Conservation (phyloP, 2,113 vertebrate species). For the Sialia sialis region DNA sequence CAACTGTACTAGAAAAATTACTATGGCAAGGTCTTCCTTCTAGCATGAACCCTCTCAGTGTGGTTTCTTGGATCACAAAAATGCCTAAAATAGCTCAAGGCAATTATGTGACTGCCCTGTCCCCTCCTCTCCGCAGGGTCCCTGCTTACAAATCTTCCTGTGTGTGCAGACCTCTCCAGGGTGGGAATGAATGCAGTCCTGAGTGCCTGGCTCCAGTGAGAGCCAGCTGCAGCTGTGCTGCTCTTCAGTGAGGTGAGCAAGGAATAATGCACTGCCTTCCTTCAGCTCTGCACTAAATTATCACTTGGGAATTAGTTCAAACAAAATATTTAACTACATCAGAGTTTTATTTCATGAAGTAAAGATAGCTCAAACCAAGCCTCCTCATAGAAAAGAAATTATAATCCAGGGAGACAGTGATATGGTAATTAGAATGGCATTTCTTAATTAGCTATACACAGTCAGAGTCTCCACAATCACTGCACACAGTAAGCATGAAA, state of each 20-base stretch:
- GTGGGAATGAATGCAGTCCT: accelerated
- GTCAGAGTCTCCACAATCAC: background rate
- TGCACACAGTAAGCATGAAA: background rate
- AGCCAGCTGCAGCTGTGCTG: background rate
- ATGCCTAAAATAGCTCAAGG: background rate
- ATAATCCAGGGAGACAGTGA: background rate
- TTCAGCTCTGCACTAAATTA: background rate
- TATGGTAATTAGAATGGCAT: background rate
- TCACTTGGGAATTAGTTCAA: background rate
- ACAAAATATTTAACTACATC: background rate
- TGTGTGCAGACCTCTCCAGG: background rate
- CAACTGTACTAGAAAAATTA: background rate
- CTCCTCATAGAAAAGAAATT: background rate
- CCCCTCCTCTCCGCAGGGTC: background rate
- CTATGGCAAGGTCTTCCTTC: background rate
- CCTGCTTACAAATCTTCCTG: background rate
- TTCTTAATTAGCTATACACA: background rate
- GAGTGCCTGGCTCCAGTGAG: background rate
- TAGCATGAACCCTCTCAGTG: background rate
- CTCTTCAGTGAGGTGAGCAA: background rate
- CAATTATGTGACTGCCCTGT: background rate
- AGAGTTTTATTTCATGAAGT: background rate
- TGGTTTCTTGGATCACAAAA: background rate
- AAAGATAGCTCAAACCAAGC: background rate
- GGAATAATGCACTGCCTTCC: background rate